These are phyloP conservation scores for Remorina albescens DNA, from an alignment of 2,797 vertebrate species.

Conservation along the genomic window DNA sequence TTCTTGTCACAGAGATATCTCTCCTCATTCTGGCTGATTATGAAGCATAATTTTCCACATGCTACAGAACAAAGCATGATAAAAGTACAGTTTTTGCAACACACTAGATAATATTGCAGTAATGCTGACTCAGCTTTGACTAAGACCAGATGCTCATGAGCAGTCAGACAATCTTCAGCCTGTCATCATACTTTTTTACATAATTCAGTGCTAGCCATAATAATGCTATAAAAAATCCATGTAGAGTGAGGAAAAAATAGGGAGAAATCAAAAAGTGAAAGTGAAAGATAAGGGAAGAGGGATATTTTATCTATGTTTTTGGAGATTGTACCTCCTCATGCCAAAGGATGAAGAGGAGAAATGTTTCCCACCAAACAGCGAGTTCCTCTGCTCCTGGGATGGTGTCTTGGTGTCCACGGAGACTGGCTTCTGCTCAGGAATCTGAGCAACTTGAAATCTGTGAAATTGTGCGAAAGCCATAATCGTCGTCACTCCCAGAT, in stretches of 20 bases:
- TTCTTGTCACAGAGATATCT: neutral
- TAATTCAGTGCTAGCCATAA: neutral
- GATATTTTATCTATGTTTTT: neutral
- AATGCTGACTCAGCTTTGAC: constrained; percentile 1
- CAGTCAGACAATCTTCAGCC: constrained; percentile 10
- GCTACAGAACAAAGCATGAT: neutral
- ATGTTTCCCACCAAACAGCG: constrained; percentile 78
- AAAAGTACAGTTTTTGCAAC: neutral
- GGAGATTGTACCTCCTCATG: constrained; percentile 81
- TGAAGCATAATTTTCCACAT: neutral
- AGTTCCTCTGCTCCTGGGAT: constrained; percentile 72
- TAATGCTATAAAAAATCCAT: too few species aligned
- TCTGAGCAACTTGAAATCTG: constrained; percentile 96
- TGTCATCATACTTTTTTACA: neutral
- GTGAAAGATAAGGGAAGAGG: too few species aligned
- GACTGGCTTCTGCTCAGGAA: constrained; percentile 87
- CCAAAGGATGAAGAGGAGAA: constrained; percentile 71
- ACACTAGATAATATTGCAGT: neutral
- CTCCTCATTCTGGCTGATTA: constrained; percentile 1
- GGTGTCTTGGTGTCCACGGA: constrained; percentile 77
- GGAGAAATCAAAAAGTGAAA: neutral
- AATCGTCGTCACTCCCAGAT: neutral
- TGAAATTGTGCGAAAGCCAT: constrained; percentile 4
- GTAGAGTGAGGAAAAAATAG: neutral
- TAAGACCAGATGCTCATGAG: neutral